A percentile compares a stretch with the other conserved stretches of the same genome.
Evolutionary conservation across 2,797 vertebrate species (phyloP).

Genomic region (Enteromius fasciolatus): DNA sequence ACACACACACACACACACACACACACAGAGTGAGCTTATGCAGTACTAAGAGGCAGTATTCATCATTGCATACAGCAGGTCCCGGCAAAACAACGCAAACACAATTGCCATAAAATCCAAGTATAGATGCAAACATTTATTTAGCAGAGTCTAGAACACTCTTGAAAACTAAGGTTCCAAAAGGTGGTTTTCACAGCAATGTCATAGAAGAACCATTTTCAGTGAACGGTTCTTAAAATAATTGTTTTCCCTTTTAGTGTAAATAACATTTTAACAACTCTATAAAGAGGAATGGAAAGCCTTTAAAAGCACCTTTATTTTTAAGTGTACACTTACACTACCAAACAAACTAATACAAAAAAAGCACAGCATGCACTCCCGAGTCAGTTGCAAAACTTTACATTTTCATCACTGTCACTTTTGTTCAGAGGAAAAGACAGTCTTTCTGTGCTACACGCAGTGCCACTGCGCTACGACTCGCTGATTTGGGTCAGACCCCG

Average conservation of each 20-base stretch:
- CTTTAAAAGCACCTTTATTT: neutral
- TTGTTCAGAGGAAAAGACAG: neutral
- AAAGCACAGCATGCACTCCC: neutral
- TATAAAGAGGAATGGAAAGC: neutral
- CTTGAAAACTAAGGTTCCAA: neutral
- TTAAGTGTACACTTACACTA: neutral
- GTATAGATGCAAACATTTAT: neutral
- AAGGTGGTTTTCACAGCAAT: neutral
- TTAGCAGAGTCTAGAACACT: neutral
- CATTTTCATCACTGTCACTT: constrained; percentile 23
- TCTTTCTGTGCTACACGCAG: neutral
- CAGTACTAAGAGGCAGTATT: neutral
- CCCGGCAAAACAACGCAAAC: neutral
- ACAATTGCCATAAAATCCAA: neutral
- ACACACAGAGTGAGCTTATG: neutral
- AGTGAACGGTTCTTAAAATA: neutral
- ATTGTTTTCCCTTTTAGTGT: neutral
- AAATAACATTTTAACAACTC: neutral
- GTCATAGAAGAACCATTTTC: neutral
- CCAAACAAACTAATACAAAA: neutral
- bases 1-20: constrained; percentile 33
- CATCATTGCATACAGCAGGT: constrained; percentile 10
- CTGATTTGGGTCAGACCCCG: constrained; percentile 35
- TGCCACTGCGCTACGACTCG: constrained; percentile 8
- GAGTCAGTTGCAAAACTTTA: constrained; percentile 16